A percentile compares a stretch with the other conserved stretches of the same genome.
These are phyloP conservation scores for Galbula dea DNA, from an alignment of 2,113 vertebrate species.

Conservation along the genomic window DNA sequence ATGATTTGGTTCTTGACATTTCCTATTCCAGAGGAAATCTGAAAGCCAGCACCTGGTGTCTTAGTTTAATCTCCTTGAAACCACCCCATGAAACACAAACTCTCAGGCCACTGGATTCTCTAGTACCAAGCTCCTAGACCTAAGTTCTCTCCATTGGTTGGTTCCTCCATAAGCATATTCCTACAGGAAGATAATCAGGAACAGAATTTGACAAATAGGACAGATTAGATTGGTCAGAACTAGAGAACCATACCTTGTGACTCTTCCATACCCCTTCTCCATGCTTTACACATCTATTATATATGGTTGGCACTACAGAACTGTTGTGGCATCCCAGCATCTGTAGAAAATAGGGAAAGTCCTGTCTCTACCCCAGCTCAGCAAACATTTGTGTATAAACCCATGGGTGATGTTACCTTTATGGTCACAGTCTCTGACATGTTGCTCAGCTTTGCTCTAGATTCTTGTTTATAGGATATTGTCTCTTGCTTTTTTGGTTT, in stretches of 20 bases:
- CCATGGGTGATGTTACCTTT: background rate
- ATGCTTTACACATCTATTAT: background rate
- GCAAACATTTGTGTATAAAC: background rate
- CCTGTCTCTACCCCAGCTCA: background rate
- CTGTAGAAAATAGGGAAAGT: background rate
- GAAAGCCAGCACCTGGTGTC: background rate
- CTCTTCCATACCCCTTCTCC: background rate
- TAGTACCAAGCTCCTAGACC: background rate
- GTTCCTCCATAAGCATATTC: background rate
- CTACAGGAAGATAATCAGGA: background rate
- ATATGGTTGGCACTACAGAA: background rate
- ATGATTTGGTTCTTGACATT: background rate
- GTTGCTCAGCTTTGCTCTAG: background rate
- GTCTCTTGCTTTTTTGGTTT: no score
- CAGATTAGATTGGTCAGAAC: background rate
- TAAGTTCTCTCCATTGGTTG: background rate
- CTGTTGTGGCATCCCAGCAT: background rate
- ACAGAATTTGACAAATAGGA: background rate
- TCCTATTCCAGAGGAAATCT: background rate
- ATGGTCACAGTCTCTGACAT: background rate
- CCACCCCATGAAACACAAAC: background rate
- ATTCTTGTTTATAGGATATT: background rate
- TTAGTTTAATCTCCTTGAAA: background rate
- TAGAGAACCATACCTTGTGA: background rate
- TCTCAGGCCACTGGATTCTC: background rate